Base-by-base conservation (phyloP, 2,797 vertebrate genomes). In the Gadopsis marmoratus region DNA sequence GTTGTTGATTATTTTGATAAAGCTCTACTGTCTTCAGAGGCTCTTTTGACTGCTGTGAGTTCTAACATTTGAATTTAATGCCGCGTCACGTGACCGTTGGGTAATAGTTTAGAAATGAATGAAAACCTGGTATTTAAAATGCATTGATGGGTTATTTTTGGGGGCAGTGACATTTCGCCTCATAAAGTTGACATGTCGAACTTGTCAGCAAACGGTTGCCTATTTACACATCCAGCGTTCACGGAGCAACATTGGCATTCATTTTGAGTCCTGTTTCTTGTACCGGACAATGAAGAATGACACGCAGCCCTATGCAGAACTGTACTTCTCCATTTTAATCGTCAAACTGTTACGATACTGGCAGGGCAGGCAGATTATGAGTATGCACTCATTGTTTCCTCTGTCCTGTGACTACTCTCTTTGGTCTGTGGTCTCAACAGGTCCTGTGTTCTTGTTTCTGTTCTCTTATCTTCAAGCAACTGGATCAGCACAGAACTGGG, bases 391-490 rank as follows among this genome's bases (percentile, higher is more conserved):
- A 43, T 70, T 65, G 66, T n/a, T 78, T 64, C 63, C 48, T 54
- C 37, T 39, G 33, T 71, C 51, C 50, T 63, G 64, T 17, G 54
- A 50, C 54, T 61, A 35, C 29, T 75, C 67, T 73, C 70, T 31
- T 47, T 35, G 14, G 69, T 50, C 64, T 74, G 68, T 60, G 75
- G 51, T 71, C 60, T 62, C 7, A 0, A 31, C 72, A 10, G 39
- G 50, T 54, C 70, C 43, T 60, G 53, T 80, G 70, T 70, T 83
- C 71, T 81, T 82, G 58, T 87, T 86, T 76, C 77, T 80, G 77
- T 83, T 89, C 76, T 87, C 77, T 91, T 89, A 87, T 92, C 85
- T 77, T 86, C 68, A 85, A 85, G 72, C 62, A 88, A 71, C 71
- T 81, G 64, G 76, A 61, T 51, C 59, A 26, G 67, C 76, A 47